Percentiles rank a stretch among this genome's conserved stretches.
Evolutionary conservation across 2,113 vertebrate genomes (phyloP).

Genomic region (Panurus biarmicus): DNA sequence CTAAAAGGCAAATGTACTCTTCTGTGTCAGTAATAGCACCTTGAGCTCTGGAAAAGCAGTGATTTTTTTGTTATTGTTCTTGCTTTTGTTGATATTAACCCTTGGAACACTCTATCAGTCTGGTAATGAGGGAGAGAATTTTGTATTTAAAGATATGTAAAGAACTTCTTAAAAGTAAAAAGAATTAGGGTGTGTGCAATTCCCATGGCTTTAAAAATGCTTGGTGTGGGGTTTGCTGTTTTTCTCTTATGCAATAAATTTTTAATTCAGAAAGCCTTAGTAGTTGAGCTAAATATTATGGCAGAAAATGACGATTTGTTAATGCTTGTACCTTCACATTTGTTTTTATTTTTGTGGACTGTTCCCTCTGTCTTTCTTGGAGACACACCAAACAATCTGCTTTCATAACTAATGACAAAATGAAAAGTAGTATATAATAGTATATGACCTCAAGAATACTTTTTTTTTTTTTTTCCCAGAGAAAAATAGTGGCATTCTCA

Average conservation of each 20-base stretch:
- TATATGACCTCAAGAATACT: not conserved
- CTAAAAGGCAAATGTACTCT: not conserved
- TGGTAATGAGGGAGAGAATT: not conserved
- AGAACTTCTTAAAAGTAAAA: not conserved
- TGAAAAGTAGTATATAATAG: not conserved
- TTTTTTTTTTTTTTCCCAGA: not conserved
- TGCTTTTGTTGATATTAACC: not conserved
- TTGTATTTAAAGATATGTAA: not conserved
- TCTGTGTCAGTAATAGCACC: not conserved
- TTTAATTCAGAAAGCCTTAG: not conserved
- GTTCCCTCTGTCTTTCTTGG: not conserved
- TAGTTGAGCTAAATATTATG: not conserved
- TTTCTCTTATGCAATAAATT: not conserved
- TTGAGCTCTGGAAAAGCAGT: not conserved
- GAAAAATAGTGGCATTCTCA: not conserved
- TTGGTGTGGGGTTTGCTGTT: not conserved
- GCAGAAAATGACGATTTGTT: not conserved
- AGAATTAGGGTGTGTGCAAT: not conserved
- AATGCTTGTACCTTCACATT: not conserved
- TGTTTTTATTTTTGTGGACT: not conserved
- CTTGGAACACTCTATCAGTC: not conserved
- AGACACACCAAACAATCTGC: not conserved
- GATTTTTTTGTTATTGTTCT: not conserved
- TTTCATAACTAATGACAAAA: not conserved
- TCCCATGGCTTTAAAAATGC: not conserved